Base-by-base conservation (phyloP, 1,140 invertebrate genomes). In the Wiebesia pumilae region DNA sequence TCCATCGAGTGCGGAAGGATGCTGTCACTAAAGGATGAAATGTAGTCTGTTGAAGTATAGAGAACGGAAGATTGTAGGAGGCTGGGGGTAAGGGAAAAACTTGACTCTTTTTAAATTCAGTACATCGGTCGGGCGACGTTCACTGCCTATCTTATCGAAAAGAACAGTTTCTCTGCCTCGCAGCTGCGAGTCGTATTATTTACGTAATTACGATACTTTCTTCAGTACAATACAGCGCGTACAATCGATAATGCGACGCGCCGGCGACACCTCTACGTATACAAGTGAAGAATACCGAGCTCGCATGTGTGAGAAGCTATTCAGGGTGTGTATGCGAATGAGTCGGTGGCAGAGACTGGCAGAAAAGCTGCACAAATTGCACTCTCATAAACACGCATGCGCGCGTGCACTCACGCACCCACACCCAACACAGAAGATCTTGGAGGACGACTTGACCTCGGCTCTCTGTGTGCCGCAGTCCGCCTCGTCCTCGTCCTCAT, bases 401-500 rank as follows among this genome's bases (percentile, higher is more conserved):
- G 78, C 2, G 51, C 78, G 54, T 7, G 47, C 24, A 35, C 3
- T 16, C 27, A 62, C 62, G 27, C 27, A 54, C 40, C 9, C 33
- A 71, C 33, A 27, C 4, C 51, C 24, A 43, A 24, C n/a, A n/a
- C 30, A 19, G 19, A 10, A 14, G 21, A 77, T 6, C 30, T 38
- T 85, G 7, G 81, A 86, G 85, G 85, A 83, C 80, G 81, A 27
- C 16, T 35, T 62, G 85, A 79, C 85, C 85, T 75, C 86, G 78
- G 40, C 71, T 38, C 85, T 77, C 1, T 24, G 19, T 35, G 47
- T 54, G 51, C 54, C 82, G 30, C 69, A 38, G 40, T 58, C 30
- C 43, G 43, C 33, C 81, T 40, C 85, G 81, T 83, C 81, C 85
- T 87, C 85, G 85, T 87, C 75, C 85, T 83, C 85, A 71, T 79